These are phyloP conservation scores for Eustalomyia histrio DNA, from an alignment of 2,888 invertebrate species.

Conservation along the genomic window DNA sequence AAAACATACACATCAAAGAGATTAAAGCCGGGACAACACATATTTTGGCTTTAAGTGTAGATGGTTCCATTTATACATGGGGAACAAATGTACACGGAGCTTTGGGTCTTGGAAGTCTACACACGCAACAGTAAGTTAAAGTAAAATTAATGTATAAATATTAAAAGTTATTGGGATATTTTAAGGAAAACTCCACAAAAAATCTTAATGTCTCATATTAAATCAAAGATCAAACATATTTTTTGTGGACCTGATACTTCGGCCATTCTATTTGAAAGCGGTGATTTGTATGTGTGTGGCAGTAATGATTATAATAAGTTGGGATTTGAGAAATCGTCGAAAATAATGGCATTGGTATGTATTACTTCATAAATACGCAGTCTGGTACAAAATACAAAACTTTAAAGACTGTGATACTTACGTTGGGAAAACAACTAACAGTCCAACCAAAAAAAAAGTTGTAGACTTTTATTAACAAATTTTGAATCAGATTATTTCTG, in stretches of 20 bases:
- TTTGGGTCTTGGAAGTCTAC: slow-evolving; percentile 80
- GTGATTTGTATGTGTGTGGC: slow-evolving; percentile 84
- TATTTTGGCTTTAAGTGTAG: slow-evolving; percentile 82
- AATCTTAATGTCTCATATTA: slow-evolving; percentile 77
- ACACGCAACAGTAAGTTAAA: slow-evolving; percentile 73
- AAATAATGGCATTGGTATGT: slow-evolving; percentile 75
- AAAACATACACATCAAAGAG: slow-evolving; percentile 82
- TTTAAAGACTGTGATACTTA: no score
- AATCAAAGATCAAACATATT: slow-evolving; percentile 80
- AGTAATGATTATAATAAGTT: slow-evolving; percentile 84
- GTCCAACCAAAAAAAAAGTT: no score
- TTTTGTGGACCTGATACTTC: slow-evolving; percentile 84
- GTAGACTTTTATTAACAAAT: no score
- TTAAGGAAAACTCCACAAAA: slow-evolving; percentile 75
- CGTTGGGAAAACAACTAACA: no score
- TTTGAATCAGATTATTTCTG: no score
- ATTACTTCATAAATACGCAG: no score
- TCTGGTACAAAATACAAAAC: no score
- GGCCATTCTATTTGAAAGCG: slow-evolving; percentile 82
- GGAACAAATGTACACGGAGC: slow-evolving; percentile 82
- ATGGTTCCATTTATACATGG: slow-evolving; percentile 85
- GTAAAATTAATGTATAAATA: not conserved
- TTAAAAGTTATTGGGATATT: not conserved
- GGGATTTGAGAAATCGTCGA: slow-evolving; percentile 80
- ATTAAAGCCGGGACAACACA: slow-evolving; percentile 84